A percentile compares a stretch with the other conserved stretches of the same genome.
Evolutionary conservation across 2,888 invertebrate genomes (phyloP).

Genomic region (Pseudanteris insignis): DNA sequence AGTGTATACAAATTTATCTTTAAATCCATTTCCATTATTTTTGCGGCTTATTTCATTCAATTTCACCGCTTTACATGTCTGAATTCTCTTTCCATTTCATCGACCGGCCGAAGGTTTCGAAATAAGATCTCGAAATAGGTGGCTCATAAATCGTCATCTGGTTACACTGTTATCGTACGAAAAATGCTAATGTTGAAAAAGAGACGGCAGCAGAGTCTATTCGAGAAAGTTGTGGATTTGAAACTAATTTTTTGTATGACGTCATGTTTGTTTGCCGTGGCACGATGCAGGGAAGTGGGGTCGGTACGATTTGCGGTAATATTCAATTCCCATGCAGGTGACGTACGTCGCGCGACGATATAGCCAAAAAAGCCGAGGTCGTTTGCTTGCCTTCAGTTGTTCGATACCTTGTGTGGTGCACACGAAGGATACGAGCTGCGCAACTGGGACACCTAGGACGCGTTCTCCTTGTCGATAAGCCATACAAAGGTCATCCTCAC

Average conservation of each 20-base stretch:
- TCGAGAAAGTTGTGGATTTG: conserved; percentile 23
- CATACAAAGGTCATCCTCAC: conserved; percentile 52
- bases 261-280: conserved; percentile 21
- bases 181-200: conserved; percentile 5
- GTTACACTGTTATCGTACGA: no score
- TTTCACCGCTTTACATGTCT: no score
- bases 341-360: conserved; percentile 11
- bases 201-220: conserved; percentile 1
- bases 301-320: conserved; percentile 24
- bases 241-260: conserved; percentile 31
- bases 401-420: conserved; percentile 55
- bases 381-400: no score
- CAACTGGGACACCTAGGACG: conserved; percentile 62
- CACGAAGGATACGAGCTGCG: conserved; percentile 54
- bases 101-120: neutral
- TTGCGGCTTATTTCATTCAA: no score
- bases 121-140: no score
- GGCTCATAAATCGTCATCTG: no score
- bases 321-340: conserved; percentile 39
- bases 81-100: no score
- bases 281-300: conserved; percentile 15
- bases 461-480: conserved; percentile 44
- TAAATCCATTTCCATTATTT: no score
- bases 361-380: conserved; percentile 49
- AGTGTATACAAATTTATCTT: no score